These are phyloP conservation scores for Idaea straminata DNA, from an alignment of 2,888 invertebrate species.

Conservation along the genomic window DNA sequence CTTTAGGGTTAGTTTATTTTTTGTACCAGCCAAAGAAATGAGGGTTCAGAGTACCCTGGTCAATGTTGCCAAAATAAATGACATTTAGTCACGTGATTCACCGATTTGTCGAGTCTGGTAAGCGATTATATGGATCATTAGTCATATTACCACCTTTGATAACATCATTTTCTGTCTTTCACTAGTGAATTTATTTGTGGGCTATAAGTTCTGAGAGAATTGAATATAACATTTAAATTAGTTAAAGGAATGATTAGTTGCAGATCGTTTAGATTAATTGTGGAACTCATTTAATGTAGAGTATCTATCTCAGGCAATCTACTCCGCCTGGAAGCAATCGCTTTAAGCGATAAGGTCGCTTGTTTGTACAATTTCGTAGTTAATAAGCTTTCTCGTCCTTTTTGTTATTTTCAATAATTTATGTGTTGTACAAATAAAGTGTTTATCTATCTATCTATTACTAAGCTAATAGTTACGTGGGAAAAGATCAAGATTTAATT, in stretches of 20 bases:
- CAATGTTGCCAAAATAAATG: slow-evolving; percentile 56
- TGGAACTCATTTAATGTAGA: background rate
- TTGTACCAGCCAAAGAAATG: slow-evolving; percentile 8
- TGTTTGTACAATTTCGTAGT: too few species aligned
- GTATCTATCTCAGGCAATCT: too few species aligned
- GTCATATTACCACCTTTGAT: slow-evolving; percentile 76
- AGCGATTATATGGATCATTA: slow-evolving; percentile 72
- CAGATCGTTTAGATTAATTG: slow-evolving; percentile 4
- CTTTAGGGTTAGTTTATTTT: slow-evolving; percentile 18
- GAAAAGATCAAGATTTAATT: too few species aligned
- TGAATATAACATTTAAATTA: background rate
- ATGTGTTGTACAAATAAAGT: too few species aligned
- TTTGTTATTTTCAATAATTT: too few species aligned
- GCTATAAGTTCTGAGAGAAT: background rate
- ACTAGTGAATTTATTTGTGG: slow-evolving; percentile 45
- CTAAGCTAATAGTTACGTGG: too few species aligned
- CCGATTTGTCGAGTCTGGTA: slow-evolving; percentile 71
- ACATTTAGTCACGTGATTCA: slow-evolving; percentile 65
- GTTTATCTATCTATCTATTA: too few species aligned
- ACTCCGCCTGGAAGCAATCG: too few species aligned
- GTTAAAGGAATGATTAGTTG: slow-evolving; percentile 4
- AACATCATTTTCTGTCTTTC: slow-evolving; percentile 61
- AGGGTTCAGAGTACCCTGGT: slow-evolving; percentile 27
- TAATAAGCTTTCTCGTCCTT: too few species aligned
- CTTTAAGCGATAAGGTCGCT: too few species aligned